Percentiles rank a stretch among this genome's conserved stretches.
Evolutionary conservation across 2,888 invertebrate species (phyloP).

Genomic region (Polyploca ridens): DNA sequence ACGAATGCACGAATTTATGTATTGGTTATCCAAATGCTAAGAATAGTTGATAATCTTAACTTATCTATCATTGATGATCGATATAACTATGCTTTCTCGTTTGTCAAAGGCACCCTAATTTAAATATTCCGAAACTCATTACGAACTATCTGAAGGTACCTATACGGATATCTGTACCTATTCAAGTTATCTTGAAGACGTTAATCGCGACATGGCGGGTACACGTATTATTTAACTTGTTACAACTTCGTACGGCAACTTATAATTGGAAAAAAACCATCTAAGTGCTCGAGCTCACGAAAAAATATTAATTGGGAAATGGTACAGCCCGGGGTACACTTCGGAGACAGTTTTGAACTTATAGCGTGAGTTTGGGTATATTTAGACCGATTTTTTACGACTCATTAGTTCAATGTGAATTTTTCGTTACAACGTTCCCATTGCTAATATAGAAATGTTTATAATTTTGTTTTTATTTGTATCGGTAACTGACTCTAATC

Average conservation of each 20-base stretch:
- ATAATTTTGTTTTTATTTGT: too few relatives aligned
- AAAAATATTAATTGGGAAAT: constrained; percentile 26
- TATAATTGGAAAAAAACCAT: constrained; percentile 57
- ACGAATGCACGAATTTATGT: too few relatives aligned
- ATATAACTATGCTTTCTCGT: not conserved
- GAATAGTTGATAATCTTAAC: too few relatives aligned
- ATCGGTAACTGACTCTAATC: too few relatives aligned
- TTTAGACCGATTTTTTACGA: not conserved
- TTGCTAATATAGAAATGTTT: too few relatives aligned
- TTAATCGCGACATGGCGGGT: not conserved
- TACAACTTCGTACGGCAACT: constrained; percentile 49
- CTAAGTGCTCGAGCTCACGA: constrained; percentile 20
- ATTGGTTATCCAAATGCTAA: too few relatives aligned
- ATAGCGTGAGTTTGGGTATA: not conserved
- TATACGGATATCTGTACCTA: too few relatives aligned
- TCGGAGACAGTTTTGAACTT: not conserved
- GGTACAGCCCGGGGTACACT: constrained; percentile 7
- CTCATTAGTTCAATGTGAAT: not conserved
- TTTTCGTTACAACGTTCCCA: not conserved
- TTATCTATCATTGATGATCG: too few relatives aligned
- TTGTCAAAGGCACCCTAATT: not conserved
- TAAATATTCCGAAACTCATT: constrained; percentile 1
- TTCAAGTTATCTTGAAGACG: not conserved
- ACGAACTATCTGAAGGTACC: not conserved
- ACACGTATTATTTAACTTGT: constrained; percentile 39